Conservation (phyloP, 2,113 vertebrate genomes). For the Pseudonaja textilis region DNA sequence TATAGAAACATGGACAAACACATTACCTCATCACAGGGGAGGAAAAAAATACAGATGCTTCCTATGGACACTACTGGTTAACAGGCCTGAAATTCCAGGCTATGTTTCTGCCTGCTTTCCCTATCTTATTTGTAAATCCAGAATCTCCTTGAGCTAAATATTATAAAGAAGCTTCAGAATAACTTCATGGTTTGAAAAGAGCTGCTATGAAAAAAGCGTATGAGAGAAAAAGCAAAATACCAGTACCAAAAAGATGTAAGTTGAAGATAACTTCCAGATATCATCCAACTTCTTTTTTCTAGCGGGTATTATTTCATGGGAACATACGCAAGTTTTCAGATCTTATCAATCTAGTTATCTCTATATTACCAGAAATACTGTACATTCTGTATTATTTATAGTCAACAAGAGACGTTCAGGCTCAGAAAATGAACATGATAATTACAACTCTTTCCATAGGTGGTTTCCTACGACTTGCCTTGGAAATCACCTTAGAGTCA, state of each 20-base stretch:
- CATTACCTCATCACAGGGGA: neutral
- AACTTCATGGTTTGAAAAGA: neutral
- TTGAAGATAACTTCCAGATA: neutral
- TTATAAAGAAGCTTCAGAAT: neutral
- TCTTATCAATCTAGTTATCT: neutral
- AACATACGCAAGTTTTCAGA: neutral
- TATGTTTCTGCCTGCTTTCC: neutral
- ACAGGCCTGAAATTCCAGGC: neutral
- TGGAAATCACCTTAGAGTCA: neutral
- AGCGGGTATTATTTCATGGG: neutral
- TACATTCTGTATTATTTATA: neutral
- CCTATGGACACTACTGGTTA: neutral
- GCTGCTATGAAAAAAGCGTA: neutral
- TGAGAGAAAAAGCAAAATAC: neutral
- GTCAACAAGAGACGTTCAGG: neutral
- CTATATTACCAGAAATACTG: neutral
- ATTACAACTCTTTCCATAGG: neutral
- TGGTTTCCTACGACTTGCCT: neutral
- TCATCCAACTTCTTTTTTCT: neutral
- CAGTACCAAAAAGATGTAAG: neutral
- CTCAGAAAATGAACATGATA: neutral
- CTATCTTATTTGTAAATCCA: neutral
- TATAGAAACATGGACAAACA: neutral
- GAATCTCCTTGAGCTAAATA: neutral
- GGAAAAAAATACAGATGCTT: neutral